Evolutionary conservation across 2,888 invertebrate species (phyloP).

Genomic region (Dysmachus trigonus): DNA sequence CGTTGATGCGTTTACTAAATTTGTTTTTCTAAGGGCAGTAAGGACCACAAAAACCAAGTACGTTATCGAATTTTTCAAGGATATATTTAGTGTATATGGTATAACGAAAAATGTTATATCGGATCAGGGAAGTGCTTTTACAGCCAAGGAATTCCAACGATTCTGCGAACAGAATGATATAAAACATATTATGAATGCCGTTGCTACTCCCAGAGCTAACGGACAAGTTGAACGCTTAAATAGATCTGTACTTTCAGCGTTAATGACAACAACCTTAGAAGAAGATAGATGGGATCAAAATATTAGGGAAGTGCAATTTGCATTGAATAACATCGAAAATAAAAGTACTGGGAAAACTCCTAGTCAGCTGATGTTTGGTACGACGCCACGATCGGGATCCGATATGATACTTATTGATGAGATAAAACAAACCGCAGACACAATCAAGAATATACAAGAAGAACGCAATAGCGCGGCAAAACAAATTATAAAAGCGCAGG

Average conservation of each 20-base stretch:
- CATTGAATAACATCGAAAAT: no score
- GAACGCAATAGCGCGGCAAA: no score
- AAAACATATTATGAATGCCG: neutral
- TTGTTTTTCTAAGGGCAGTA: neutral
- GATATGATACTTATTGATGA: no score
- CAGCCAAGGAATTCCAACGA: neutral
- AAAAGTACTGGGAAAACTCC: no score
- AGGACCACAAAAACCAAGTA: neutral
- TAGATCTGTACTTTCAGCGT: neutral
- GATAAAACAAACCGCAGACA: no score
- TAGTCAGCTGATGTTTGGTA: no score
- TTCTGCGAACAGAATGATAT: neutral
- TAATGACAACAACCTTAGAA: neutral
- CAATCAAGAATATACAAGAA: no score
- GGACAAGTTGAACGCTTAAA: conserved; percentile 8
- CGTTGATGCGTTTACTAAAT: conserved; percentile 1
- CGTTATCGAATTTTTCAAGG: neutral
- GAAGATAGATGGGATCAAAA: neutral
- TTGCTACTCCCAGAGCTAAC: conserved; percentile 7
- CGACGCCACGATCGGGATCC: no score
- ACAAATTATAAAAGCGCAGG: no score
- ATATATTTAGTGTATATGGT: neutral
- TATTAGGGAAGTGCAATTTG: no score
- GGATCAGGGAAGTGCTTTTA: conserved; percentile 3
- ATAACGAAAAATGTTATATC: neutral